A percentile compares a stretch with the other conserved stretches of the same genome.
These are phyloP conservation scores for Spodoptera exigua DNA, from an alignment of 2,888 invertebrate species.

Conservation along the genomic window DNA sequence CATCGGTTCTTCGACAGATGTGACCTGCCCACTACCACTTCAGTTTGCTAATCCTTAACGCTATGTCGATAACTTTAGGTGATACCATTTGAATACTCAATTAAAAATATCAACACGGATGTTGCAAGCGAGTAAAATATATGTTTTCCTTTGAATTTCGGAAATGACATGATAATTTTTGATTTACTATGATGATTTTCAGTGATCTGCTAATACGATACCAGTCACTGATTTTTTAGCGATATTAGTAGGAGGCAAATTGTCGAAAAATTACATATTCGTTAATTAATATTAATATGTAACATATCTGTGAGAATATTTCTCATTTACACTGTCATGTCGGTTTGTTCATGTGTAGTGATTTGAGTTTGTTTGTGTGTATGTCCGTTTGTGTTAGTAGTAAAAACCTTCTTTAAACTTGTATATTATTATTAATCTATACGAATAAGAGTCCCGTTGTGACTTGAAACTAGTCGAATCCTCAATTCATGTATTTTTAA, in stretches of 20 bases:
- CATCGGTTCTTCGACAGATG: too few species aligned
- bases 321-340: neutral
- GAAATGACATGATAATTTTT: neutral
- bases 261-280: neutral
- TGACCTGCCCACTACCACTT: too few species aligned
- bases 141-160: neutral
- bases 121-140: neutral
- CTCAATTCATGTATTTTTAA: too few species aligned
- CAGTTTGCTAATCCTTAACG: too few species aligned
- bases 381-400: too few species aligned
- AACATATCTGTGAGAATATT: conserved; percentile 3
- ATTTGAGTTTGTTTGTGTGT: too few species aligned
- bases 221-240: neutral
- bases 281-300: conserved; percentile 3
- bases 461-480: too few species aligned
- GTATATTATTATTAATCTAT: too few species aligned
- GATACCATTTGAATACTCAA: neutral
- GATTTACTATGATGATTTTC: neutral
- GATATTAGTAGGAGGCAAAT: conserved; percentile 12
- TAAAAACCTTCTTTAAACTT: too few species aligned
- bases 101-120: neutral
- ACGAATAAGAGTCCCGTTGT: too few species aligned
- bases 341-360: neutral
- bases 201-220: neutral
- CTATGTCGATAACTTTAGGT: too few species aligned